Base-by-base conservation (phyloP, 1,140 invertebrate species). In the Glomeris maerens region DNA sequence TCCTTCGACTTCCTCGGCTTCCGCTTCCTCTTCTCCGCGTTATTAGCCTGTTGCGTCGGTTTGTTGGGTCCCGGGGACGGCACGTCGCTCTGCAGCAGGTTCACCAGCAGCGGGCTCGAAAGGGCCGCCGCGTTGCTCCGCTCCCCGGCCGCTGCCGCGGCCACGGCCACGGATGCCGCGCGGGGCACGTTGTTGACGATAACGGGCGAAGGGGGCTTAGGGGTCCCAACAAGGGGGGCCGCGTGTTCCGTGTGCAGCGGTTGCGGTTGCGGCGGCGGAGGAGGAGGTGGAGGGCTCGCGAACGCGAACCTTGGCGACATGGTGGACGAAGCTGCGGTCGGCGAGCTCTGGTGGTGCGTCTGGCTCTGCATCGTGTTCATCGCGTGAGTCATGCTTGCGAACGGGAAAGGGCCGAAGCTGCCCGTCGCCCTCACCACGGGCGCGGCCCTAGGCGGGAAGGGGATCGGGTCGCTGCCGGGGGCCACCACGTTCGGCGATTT, bases 321-420 rank as follows among this genome's bases (percentile, higher is more conserved):
- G 25, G 53, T 41, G 39, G 44, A 47, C 39, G 45, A n/a, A 38
- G 50, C 38, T 46, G 49, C 36, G 27, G 49, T n/a, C 50, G 48
- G 7, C 20, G 42, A 23, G 49, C 40, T 40, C 41, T 46, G 29
- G 47, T 45, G 46, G 17, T 50, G n/a, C 22, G 49, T 7, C 28
- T 46, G 49, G 44, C 59, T 59, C 45, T 69, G 68, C 54, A 74
- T 72, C 14, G 74, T 71, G 44, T 65, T 74, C 3, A 77, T 77
- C 45, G 84, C 84, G 61, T 89, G 85, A 46, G 83, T 85, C 85
- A 91, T 89, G 65, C 84, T 88, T 55, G 83, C 80, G 64, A 88
- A 91, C 17, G 86, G 84, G 67, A 83, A 89, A 58, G 77, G 77
- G 39, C 74, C 74, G 58, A 73, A 73, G 56, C 72, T 74, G 52